Conservation (phyloP, 2,113 vertebrate genomes). For the Colius striatus region DNA sequence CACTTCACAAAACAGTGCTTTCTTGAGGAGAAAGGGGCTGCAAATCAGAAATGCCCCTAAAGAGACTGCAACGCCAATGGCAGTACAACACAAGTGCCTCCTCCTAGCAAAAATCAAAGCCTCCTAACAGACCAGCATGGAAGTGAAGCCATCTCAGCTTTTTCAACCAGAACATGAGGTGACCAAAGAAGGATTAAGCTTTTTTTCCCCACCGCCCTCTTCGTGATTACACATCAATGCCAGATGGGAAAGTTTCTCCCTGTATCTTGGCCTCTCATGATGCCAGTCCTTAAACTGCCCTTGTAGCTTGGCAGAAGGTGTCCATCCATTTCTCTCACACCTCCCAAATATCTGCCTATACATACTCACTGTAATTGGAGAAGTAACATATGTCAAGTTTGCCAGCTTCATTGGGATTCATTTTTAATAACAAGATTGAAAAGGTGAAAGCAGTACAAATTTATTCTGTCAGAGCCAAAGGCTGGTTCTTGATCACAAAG, state of each 20-base stretch:
- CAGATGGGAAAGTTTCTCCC: background rate
- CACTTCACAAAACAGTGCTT: rapidly evolving
- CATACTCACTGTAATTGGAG: background rate
- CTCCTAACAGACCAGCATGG: background rate
- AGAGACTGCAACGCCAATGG: background rate
- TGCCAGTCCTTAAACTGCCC: background rate
- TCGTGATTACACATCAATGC: background rate
- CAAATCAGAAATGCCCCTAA: background rate
- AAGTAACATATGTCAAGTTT: background rate
- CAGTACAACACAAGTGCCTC: background rate
- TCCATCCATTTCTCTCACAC: background rate
- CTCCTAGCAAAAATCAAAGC: background rate
- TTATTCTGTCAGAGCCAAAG: background rate
- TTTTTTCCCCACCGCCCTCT: background rate
- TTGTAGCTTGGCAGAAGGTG: slow-evolving; percentile 2
- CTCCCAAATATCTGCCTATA: background rate
- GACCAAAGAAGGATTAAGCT: background rate
- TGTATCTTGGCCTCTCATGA: background rate
- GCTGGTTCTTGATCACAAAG: background rate
- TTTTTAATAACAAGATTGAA: slow-evolving; percentile 19
- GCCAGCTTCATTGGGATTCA: slow-evolving; percentile 22
- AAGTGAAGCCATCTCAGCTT: background rate
- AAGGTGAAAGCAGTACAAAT: slow-evolving; percentile 26
- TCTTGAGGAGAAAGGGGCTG: background rate
- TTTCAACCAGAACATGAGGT: rapidly evolving